Conservation (phyloP, 2,113 vertebrate genomes). For the Calidris pygmaea region DNA sequence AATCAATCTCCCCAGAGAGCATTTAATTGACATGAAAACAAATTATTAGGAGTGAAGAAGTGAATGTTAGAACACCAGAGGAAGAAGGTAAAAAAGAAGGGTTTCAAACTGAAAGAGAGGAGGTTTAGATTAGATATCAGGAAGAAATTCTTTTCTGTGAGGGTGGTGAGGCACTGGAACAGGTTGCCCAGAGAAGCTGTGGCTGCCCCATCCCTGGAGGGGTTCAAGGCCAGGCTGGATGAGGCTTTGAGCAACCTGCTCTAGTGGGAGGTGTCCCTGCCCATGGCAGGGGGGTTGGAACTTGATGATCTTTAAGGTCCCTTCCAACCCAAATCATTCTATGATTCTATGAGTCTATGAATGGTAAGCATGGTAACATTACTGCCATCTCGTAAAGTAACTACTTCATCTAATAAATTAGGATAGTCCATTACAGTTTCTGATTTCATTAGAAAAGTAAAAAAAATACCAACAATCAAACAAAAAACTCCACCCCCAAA, state of each 20-base stretch:
- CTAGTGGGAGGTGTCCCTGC: neutral
- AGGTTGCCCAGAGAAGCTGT: neutral
- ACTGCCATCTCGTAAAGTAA: neutral
- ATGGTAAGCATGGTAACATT: neutral
- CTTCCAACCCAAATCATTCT: neutral
- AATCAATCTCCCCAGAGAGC: neutral
- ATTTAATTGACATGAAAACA: neutral
- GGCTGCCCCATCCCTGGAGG: neutral
- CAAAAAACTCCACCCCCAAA: neutral
- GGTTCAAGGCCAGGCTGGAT: neutral
- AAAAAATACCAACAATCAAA: neutral
- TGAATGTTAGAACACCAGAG: neutral
- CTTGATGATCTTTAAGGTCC: neutral
- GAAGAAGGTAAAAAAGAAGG: neutral
- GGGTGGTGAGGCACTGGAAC: neutral
- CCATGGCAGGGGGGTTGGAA: neutral
- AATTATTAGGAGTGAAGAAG: neutral
- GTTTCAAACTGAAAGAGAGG: neutral
- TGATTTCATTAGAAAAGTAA: neutral
- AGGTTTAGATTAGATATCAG: neutral
- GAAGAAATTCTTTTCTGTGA: neutral
- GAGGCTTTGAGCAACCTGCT: neutral
- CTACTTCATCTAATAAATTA: neutral
- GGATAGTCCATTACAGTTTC: neutral
- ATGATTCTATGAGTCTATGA: neutral